phyloP scores from a whole-genome alignment of 2,888 invertebrate species.

The Brassicogethes aeneus region DNA sequence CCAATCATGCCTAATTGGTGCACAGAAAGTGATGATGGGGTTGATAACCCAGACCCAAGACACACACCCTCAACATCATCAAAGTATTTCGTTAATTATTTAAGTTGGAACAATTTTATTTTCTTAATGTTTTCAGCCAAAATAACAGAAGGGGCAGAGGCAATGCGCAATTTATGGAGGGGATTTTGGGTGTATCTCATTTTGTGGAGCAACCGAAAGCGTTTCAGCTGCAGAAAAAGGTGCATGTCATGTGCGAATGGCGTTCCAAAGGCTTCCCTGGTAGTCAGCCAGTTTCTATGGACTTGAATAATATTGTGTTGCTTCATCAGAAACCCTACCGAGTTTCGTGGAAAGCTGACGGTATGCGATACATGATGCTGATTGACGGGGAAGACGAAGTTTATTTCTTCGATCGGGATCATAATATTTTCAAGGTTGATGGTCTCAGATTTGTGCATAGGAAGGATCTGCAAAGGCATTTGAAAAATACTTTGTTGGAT shows the following conservation, averaged over 20 bases:
- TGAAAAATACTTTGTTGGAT: conserved; percentile 79
- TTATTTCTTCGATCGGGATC: conserved; percentile 93
- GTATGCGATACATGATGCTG: conserved; percentile 95
- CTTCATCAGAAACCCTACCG: conserved; percentile 77
- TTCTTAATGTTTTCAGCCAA: too few relatives aligned
- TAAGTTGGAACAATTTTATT: too few relatives aligned
- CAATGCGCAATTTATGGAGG: conserved; percentile 76
- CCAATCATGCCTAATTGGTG: conserved; percentile 87
- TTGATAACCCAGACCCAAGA: too few relatives aligned
- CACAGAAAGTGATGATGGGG: conserved; percentile 41
- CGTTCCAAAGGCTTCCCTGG: conserved; percentile 81
- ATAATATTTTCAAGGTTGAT: conserved; percentile 79
- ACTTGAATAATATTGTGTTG: conserved; percentile 64
- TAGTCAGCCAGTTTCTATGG: conserved; percentile 96
- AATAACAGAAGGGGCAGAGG: conserved; percentile 30
- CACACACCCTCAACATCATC: conserved; percentile 2
- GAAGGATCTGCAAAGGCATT: conserved; percentile 59
- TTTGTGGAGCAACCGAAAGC: conserved; percentile 53
- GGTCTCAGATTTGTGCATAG: conserved; percentile 71
- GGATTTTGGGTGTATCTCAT: conserved; percentile 68
- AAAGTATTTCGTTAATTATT: background rate
- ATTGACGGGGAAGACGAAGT: conserved; percentile 79
- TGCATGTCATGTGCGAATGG: conserved; percentile 78
- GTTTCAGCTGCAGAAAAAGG: conserved; percentile 58
- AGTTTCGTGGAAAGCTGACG: conserved; percentile 99